Evolutionary conservation across 2,113 vertebrate species (phyloP).

Genomic region (Nycticorax nycticorax): DNA sequence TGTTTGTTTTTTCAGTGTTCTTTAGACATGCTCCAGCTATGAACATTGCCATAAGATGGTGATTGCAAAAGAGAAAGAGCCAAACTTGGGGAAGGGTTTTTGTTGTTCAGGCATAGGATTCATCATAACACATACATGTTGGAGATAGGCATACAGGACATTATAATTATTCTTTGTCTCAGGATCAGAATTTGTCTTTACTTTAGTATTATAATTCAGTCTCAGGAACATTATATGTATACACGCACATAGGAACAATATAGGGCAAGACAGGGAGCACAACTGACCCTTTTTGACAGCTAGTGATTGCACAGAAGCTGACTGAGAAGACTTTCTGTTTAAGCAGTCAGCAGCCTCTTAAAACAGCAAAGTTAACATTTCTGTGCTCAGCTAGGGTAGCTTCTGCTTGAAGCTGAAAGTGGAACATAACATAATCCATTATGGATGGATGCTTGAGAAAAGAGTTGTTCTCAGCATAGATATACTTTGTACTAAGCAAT

Average conservation of each 20-base stretch:
- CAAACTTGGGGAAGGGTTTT: not conserved
- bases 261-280: not conserved
- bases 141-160: not conserved
- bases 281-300: not conserved
- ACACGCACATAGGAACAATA: not conserved
- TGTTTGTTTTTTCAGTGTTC: not conserved
- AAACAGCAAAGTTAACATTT: slow-evolving; percentile 27
- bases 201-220: not conserved
- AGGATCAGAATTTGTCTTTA: not conserved
- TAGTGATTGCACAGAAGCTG: not conserved
- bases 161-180: not conserved
- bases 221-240: not conserved
- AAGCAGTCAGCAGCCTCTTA: not conserved
- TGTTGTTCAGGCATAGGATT: not conserved
- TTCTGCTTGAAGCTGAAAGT: slow-evolving; percentile 19
- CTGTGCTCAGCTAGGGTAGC: not conserved
- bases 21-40: not conserved
- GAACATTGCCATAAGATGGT: not conserved
- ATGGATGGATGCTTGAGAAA: slow-evolving; percentile 15
- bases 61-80: not conserved
- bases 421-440: slow-evolving; percentile 47
- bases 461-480: slow-evolving; percentile 33
- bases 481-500: not conserved
- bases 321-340: not conserved
- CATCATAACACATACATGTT: not conserved